Evolutionary conservation across 2,888 invertebrate species (phyloP), one percentile per base, ranked within the genome.

Genomic region (Drosophila infuscata): DNA sequence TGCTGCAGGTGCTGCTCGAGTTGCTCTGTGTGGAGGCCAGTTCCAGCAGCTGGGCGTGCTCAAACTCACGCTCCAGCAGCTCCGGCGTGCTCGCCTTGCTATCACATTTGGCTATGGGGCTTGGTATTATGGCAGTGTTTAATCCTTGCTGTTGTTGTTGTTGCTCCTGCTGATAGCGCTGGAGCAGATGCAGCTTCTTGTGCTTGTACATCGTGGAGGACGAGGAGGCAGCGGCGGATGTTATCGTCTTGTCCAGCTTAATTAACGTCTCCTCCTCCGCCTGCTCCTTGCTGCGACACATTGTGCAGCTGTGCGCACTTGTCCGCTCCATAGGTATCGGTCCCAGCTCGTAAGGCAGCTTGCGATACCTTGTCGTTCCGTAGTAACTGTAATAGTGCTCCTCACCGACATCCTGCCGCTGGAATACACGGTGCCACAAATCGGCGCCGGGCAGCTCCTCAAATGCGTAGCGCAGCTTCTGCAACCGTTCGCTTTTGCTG

Each of bases 401-500:
- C 75, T 95, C 95, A 20, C 96, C 96, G 57, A 95, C 94, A 89
- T 97, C 97, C 90, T 97, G 96, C 1, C 97, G 94, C 76, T 95
- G 94, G 90, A 97, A 97, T 1, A 97, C 96, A 75, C 95, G 95
- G 91, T 95, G 97, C 97, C 97, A 97, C 0, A 96, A 95, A 90
- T 97, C 97, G 30, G 95, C 95, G 41, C 93, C 94, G 1, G 97
- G 97, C 68, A 96, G 94, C 20, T 94, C 94, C 92, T 97, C 97
- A 91, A 97, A 97, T 0, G 92, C 77, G 59, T 92, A 92, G 0
- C 74, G 75, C 68, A 91, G 72, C 12, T 88, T 73, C 46, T 83
- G 82, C 36, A 92, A 35, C 8, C 87, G 80, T 46, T 86, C 89
- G 36, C 93, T 91, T 25, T 90, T 90, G 46, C 74, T 89, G 33